Evolutionary conservation across 2,888 invertebrate species (phyloP), one percentile per base, ranked within the genome.

Genomic region (Cephus runcator): DNA sequence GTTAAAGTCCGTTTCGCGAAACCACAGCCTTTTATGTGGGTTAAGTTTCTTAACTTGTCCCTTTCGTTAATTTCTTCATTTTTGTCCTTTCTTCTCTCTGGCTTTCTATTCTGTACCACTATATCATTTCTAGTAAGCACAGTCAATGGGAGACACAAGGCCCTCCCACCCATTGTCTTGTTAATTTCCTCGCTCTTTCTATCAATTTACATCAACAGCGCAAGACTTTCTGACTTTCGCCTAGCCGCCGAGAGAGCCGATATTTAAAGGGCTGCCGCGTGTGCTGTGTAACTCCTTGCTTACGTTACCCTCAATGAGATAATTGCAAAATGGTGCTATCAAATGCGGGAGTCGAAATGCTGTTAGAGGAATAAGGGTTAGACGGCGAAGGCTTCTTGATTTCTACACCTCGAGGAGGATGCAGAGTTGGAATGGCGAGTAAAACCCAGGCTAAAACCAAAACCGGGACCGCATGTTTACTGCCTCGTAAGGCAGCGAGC

Each of bases 401-500:
- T 40, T 40, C 40, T 40, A 15, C 6, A 23, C 40, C 40, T 40
- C 15, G 6, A 15, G 40, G 6, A 40, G 23, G 15, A 40, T 15
- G 15, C 40, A 40, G 40, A 40, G 40, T 15, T 40, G 4, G 15
- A 40, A 15, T 15, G 40, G 40, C 6, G 23, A 15, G 40, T 15
- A 15, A 40, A 40, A 40, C 15, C 40, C 40, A 30, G 15, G 0
- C 31, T 69, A 9, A 69, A 69, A 69, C 69, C 33, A 69, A 33
- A 69, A 69, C 31, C 69, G 31, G 33, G 69, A 69, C 69, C 69
- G 69, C 69, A 33, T 69, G 69, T 69, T 69, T 69, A 69, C 69
- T 33, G 69, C 69, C 69, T 69, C 33, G 30, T 69, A 69, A 69
- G 31, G 69, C 69, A 69, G 69, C 69, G 11, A 69, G 69, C 69